These are phyloP conservation scores for Babylonia areolata DNA, from an alignment of 1,140 invertebrate genomes.

Conservation along the genomic window DNA sequence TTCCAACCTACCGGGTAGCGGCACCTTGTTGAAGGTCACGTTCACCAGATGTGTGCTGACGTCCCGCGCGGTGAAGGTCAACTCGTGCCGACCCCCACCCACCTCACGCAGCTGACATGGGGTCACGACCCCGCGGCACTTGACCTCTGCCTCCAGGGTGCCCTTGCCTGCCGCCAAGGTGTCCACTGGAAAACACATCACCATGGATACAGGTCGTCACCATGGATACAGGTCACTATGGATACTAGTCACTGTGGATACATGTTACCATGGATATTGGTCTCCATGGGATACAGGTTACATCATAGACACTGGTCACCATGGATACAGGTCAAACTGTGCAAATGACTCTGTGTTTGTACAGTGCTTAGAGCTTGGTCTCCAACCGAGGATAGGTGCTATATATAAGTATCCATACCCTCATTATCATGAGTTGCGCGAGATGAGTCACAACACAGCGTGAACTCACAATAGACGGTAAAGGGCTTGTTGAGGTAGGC, in stretches of 20 bases:
- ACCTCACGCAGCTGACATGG: slow-evolving; percentile 45
- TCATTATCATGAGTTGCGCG: too few relatives aligned
- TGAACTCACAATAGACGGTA: slow-evolving; percentile 60
- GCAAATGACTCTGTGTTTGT: too few relatives aligned
- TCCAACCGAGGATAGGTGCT: too few relatives aligned
- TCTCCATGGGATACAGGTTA: too few relatives aligned
- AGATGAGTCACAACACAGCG: too few relatives aligned
- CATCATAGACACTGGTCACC: too few relatives aligned
- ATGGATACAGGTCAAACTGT: too few relatives aligned
- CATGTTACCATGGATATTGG: neutral
- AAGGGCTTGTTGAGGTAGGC: slow-evolving; percentile 70
- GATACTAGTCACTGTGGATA: too few relatives aligned
- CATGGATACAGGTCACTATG: too few relatives aligned
- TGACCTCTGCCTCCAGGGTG: slow-evolving; percentile 86
- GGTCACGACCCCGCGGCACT: slow-evolving; percentile 86
- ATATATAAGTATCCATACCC: too few relatives aligned
- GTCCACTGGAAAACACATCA: slow-evolving; percentile 56
- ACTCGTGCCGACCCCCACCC: slow-evolving; percentile 51
- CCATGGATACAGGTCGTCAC: too few relatives aligned
- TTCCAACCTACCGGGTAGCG: slow-evolving; percentile 86
- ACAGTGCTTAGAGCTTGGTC: too few relatives aligned
- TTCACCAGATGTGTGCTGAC: slow-evolving; percentile 81
- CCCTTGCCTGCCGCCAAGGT: slow-evolving; percentile 82
- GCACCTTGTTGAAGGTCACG: slow-evolving; percentile 96
- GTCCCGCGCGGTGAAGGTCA: slow-evolving; percentile 63